phyloP scores from a whole-genome alignment of 1,140 invertebrate genomes.

The Caligus rogercresseyi region DNA sequence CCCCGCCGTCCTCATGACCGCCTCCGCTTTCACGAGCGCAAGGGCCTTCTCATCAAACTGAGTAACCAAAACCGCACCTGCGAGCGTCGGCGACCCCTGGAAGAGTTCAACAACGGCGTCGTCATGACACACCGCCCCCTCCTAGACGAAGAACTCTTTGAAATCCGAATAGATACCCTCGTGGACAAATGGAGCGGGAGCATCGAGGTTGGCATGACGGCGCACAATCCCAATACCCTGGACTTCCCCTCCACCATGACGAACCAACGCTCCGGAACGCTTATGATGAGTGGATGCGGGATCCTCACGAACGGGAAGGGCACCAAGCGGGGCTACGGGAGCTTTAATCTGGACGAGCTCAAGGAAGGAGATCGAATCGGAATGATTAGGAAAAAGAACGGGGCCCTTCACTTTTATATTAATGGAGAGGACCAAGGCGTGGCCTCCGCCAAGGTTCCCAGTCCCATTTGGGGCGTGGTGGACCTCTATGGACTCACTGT shows the following conservation, averaged over 20 bases:
- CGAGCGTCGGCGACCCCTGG: slow-evolving; percentile 62
- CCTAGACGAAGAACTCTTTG: slow-evolving; percentile 73
- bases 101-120: slow-evolving; percentile 85
- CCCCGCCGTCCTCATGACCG: slow-evolving; percentile 29
- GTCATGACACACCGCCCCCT: slow-evolving; percentile 75
- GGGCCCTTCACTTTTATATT: slow-evolving; percentile 77
- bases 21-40: slow-evolving; percentile 66
- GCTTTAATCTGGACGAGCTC: slow-evolving; percentile 83
- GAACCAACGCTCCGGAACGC: slow-evolving; percentile 81
- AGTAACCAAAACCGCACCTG: slow-evolving; percentile 62
- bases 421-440: slow-evolving; percentile 82
- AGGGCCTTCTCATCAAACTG: slow-evolving; percentile 71
- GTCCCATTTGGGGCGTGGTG: slow-evolving; percentile 70
- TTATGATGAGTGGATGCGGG: slow-evolving; percentile 92
- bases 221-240: slow-evolving; percentile 68
- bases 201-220: slow-evolving; percentile 84
- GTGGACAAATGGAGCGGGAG: slow-evolving; percentile 84
- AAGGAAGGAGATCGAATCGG: slow-evolving; percentile 72
- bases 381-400: slow-evolving; percentile 59
- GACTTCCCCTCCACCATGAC: slow-evolving; percentile 94
- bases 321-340: slow-evolving; percentile 72
- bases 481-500: slow-evolving; percentile 93
- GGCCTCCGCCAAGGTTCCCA: slow-evolving; percentile 55
- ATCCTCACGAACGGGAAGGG: slow-evolving; percentile 85
- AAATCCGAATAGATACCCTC: slow-evolving; percentile 71